Evolutionary conservation across 2,113 vertebrate genomes (phyloP).

Genomic region (Pelodiscus sinensis): DNA sequence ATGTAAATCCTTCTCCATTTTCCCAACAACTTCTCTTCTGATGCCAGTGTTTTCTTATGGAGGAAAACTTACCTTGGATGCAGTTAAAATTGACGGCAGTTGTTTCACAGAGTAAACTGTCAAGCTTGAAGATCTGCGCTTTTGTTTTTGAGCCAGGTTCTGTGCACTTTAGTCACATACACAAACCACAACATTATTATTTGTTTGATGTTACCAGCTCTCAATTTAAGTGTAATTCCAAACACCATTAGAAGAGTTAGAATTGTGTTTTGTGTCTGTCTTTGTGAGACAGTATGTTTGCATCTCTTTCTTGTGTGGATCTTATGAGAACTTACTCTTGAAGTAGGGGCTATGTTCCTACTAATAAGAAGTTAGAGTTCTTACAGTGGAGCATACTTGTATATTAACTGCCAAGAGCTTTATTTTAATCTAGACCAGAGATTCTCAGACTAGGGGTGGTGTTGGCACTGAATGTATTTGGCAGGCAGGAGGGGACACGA

Average conservation of each 20-base stretch:
- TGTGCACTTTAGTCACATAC: neutral
- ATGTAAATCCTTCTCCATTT: neutral
- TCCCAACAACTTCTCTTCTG: slow-evolving; percentile 36
- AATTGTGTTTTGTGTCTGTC: rapidly evolving
- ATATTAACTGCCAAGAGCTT: neutral
- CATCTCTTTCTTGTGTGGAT: neutral
- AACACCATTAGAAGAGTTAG: neutral
- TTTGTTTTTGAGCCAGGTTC: rapidly evolving
- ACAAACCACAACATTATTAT: neutral
- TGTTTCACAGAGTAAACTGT: neutral
- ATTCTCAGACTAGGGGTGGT: neutral
- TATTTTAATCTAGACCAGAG: neutral
- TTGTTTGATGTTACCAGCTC: neutral
- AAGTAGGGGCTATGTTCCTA: neutral
- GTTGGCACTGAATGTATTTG: neutral
- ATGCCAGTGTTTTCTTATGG: neutral
- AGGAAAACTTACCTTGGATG: slow-evolving; percentile 72
- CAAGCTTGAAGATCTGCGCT: neutral
- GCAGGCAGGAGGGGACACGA: neutral
- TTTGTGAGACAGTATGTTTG: rapidly evolving
- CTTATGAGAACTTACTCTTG: neutral
- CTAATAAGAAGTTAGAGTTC: neutral
- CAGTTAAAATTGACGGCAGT: slow-evolving; percentile 60
- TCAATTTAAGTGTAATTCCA: rapidly evolving
- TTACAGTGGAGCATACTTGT: neutral